A percentile compares a stretch with the other conserved stretches of the same genome.
phyloP scores from a whole-genome alignment of 2,888 invertebrate genomes.

The Xestia rhomboidea region DNA sequence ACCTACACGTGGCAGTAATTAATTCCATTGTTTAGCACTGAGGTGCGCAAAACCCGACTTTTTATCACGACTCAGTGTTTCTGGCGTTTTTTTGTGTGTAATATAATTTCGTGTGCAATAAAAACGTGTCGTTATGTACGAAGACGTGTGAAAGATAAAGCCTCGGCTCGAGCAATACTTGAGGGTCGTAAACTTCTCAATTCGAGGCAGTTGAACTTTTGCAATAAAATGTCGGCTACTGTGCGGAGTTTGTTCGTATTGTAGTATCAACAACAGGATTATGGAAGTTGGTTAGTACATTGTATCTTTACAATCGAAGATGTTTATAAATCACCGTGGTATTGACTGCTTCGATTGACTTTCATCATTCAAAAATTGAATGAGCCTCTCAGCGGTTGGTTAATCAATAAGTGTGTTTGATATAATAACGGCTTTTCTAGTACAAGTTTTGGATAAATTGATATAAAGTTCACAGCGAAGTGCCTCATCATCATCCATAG shows the following conservation, averaged over 20 bases:
- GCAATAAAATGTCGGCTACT: slow-evolving; percentile 62
- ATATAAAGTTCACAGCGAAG: background rate
- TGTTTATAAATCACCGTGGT: slow-evolving; percentile 15
- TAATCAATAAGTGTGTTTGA: slow-evolving; percentile 4
- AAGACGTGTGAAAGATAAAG: slow-evolving; percentile 64
- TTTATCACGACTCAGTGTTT: slow-evolving; percentile 23
- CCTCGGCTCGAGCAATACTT: slow-evolving; percentile 40
- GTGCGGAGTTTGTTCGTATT: slow-evolving; percentile 34
- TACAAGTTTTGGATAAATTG: background rate
- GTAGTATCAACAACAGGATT: slow-evolving; percentile 40
- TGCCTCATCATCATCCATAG: background rate
- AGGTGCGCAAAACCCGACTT: slow-evolving; percentile 24
- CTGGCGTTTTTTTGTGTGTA: slow-evolving; percentile 43
- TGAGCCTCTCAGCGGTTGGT: background rate
- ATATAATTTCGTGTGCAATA: slow-evolving; percentile 53
- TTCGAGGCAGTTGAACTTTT: slow-evolving; percentile 63
- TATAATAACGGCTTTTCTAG: background rate
- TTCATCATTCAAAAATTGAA: background rate
- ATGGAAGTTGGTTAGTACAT: slow-evolving; percentile 28
- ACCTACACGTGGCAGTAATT: slow-evolving; percentile 37
- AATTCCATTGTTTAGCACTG: slow-evolving; percentile 46
- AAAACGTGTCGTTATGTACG: slow-evolving; percentile 58
- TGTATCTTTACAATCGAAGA: slow-evolving; percentile 33
- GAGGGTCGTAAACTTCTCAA: slow-evolving; percentile 64
- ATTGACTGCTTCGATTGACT: slow-evolving; percentile 4